Percentiles rank a stretch among this genome's conserved stretches.
These are phyloP conservation scores for Zhengitettix transpicula DNA, from an alignment of 2,888 invertebrate species.

Conservation along the genomic window DNA sequence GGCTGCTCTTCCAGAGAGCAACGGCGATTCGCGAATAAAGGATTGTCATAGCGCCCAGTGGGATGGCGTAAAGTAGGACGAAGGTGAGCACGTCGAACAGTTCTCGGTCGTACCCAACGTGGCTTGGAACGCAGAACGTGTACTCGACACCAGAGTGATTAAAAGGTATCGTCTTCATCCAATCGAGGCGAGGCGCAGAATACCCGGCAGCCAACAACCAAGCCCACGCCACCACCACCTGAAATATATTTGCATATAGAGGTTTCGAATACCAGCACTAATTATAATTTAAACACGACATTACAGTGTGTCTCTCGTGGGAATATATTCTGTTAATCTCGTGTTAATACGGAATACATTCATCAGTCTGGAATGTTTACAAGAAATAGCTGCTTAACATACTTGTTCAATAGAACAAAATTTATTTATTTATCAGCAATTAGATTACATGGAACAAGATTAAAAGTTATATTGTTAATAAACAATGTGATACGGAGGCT, in stretches of 20 bases:
- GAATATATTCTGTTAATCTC: no score
- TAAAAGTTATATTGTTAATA: no score
- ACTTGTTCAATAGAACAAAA: no score
- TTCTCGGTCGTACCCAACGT: constrained; percentile 61
- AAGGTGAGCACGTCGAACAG: constrained; percentile 68
- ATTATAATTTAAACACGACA: no score
- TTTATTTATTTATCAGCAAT: no score
- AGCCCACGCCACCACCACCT: constrained; percentile 60
- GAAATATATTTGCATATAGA: constrained; percentile 15
- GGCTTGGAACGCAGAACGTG: constrained; percentile 55
- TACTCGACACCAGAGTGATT: constrained; percentile 32
- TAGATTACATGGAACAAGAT: no score
- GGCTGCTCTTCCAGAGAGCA: constrained; percentile 47
- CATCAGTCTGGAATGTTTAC: no score
- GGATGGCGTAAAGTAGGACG: constrained; percentile 64
- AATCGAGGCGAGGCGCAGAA: constrained; percentile 69
- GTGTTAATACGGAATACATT: no score
- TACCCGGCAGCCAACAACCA: constrained; percentile 72
- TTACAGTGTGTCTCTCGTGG: no score
- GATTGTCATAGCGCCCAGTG: constrained; percentile 57
- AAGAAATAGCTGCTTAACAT: no score
- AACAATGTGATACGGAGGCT: no score
- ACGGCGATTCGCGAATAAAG: constrained; percentile 73
- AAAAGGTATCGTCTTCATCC: constrained; percentile 59
- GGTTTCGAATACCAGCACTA: no score